Evolutionary conservation across 2,113 vertebrate species (phyloP), one percentile per base, ranked within the genome.

Genomic region (Equus przewalskii): DNA sequence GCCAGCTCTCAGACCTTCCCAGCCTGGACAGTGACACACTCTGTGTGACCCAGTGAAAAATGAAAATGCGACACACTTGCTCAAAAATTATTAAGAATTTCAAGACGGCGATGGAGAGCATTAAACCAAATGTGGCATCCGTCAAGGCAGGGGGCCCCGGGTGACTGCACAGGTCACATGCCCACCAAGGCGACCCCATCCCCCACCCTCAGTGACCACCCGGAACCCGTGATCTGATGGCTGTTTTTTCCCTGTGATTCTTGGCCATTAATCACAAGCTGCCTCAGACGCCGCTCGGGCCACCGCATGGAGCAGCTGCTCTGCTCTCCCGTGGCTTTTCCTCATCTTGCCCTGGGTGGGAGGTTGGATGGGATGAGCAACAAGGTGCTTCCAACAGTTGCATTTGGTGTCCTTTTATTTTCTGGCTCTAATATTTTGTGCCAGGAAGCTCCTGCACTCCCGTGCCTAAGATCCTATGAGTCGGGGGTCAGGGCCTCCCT

Each of bases 251-350:
- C 46, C 7, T 5, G 5, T 14, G 0, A 3, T 60, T 54, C 49
- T 54, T 5, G 19, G n/a, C 36, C 60, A 1, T 58, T 58, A 5
- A 75, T 64, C 84, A 44, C 24, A 15, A 54, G 28, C 30, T 2
- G 6, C 56, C 56, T 6, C 4, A 0, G 5, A 16, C 6, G 3
- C 44, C 2, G 2, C 70, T 22, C 33, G 2, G 44, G 28, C 44
- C 22, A 1, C 13, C 1, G 7, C 8, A 44, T 1, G 1, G 0
- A 51, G 64, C 1, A 0, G n/a, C 3, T 19, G 9, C 5, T 41
- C 19, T 21, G 19, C 24, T 73, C 70, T 36, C 64, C 9, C 6
- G 1, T 14, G 60, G 41, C 1, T 75, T 72, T 24, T n/a, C 24
- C 54, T 19, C 3, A 54, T 64, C 72, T 85, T 22, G 54, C 46